Base-by-base conservation (phyloP, 2,888 invertebrate species). In the Labia minor region DNA sequence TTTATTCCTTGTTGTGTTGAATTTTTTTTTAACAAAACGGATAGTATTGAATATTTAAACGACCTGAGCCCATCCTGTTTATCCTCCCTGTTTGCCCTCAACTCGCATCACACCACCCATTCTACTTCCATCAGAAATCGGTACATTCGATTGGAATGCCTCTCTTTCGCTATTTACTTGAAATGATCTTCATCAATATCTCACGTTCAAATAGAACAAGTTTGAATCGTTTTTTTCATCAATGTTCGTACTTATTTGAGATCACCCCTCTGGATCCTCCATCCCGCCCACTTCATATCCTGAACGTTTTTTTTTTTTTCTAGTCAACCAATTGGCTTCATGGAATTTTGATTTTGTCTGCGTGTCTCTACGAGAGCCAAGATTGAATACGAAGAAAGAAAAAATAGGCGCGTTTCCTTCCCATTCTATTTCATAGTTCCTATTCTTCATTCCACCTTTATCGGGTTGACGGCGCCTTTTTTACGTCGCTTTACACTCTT, bases 121-220 rank as follows among this genome's bases (percentile, higher is more conserved):
- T n/a, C n/a, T n/a, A n/a, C n/a, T n/a, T n/a, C n/a, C n/a, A n/a
- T n/a, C n/a, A n/a, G n/a, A n/a, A n/a, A n/a, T n/a, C n/a, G n/a
- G n/a, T n/a, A 4, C n/a, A 49, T 49, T 14, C 49, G n/a, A 49
- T 49, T 49, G 49, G 8, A 49, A 49, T 49, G n/a, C 49, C 49
- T 26, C 26, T 49, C 49, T 49, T 49, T 4, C 4, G 49, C 49
- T 49, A 49, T 49, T 49, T 49, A 49, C 49, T 49, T 49, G 49
- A 49, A 49, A 49, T 49, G 49, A 49, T 49, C 49, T 49, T 49
- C 49, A 49, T 49, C 49, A 10, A 49, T 49, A 49, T 49, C 49
- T 49, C 49, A 49, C 49, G 49, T n/a, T 49, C 49, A 49, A 49
- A 49, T 49, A 49, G 49, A 49, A 49, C n/a, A n/a, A 14, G n/a